A percentile compares a stretch with the other conserved stretches of the same genome.
Evolutionary conservation across 2,888 invertebrate genomes (phyloP).

Genomic region (Archips xylosteana): DNA sequence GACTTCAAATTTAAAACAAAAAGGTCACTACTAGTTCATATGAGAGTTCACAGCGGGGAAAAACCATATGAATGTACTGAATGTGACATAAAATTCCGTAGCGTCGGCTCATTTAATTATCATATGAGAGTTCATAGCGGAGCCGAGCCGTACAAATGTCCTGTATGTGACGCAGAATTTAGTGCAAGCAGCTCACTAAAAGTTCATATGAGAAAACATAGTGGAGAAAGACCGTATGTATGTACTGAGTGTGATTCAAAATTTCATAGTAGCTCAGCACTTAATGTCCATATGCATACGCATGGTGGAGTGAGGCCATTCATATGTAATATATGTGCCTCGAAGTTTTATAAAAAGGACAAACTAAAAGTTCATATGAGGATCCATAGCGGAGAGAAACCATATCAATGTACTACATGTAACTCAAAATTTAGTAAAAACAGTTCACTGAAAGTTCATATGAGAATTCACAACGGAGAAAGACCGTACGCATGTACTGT

Average conservation of each 20-base stretch:
- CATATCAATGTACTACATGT: background rate
- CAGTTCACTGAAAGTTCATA: background rate
- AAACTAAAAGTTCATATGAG: slow-evolving; percentile 37
- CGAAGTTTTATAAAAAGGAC: slow-evolving; percentile 5
- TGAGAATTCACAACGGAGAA: background rate
- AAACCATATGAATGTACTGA: background rate
- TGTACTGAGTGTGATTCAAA: too few relatives aligned
- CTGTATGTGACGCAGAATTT: background rate
- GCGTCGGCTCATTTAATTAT: background rate
- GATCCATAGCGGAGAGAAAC: slow-evolving; percentile 38
- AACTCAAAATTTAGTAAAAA: background rate
- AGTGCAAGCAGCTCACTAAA: background rate
- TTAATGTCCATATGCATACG: too few relatives aligned
- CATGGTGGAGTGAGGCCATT: background rate
- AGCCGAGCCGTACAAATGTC: too few relatives aligned
- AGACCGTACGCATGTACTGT: background rate
- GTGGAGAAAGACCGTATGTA: too few relatives aligned
- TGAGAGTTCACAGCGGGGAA: slow-evolving; percentile 40
- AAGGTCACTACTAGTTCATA: slow-evolving; percentile 32
- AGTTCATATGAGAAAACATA: too few relatives aligned
- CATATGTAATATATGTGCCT: slow-evolving; percentile 40
- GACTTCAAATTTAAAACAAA: slow-evolving; percentile 13
- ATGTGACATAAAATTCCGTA: background rate
- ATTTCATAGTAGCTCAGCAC: too few relatives aligned
- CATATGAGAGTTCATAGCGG: background rate